Evolutionary conservation across 2,797 vertebrate species (phyloP).

Genomic region (Geotria australis): DNA sequence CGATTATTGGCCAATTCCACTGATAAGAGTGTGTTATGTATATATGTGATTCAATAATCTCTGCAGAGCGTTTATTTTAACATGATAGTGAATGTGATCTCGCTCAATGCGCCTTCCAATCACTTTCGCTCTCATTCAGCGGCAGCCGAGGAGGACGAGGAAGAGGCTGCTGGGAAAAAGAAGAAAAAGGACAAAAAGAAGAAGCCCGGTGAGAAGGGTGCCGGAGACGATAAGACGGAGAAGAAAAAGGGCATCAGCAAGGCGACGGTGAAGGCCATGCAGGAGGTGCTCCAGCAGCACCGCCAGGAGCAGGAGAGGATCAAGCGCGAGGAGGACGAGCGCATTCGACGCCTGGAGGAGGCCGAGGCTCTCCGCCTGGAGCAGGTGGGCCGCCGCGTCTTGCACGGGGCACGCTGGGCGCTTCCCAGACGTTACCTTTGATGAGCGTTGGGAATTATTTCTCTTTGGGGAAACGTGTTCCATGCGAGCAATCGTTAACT

Average conservation of each 20-base stretch:
- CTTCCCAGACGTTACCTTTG: too few relatives aligned
- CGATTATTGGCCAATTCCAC: too few relatives aligned
- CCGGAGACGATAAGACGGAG: conserved; percentile 40
- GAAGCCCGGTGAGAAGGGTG: conserved; percentile 32
- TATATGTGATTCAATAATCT: too few relatives aligned
- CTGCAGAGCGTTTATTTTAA: too few relatives aligned
- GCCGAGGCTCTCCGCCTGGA: conserved; percentile 50
- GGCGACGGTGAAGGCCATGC: conserved; percentile 85
- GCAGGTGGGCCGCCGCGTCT: conserved; percentile 22
- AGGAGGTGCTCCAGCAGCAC: conserved; percentile 69
- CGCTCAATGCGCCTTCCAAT: too few relatives aligned
- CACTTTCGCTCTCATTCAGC: background rate
- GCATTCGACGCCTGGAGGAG: conserved; percentile 37
- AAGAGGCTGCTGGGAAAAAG: conserved; percentile 64
- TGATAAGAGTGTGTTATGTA: too few relatives aligned
- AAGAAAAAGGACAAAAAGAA: conserved; percentile 90
- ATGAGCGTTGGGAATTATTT: too few relatives aligned
- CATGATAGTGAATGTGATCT: too few relatives aligned
- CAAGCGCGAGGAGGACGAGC: conserved; percentile 49
- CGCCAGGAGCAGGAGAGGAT: conserved; percentile 43
- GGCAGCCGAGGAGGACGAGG: conserved; percentile 12
- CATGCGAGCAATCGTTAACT: too few relatives aligned
- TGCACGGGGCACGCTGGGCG: too few relatives aligned
- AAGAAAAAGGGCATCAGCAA: conserved; percentile 95
- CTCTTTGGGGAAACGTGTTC: too few relatives aligned